A percentile compares a stretch with the other conserved stretches of the same genome.
phyloP scores from a whole-genome alignment of 2,888 invertebrate species.

The Petrolisthes cinctipes region DNA sequence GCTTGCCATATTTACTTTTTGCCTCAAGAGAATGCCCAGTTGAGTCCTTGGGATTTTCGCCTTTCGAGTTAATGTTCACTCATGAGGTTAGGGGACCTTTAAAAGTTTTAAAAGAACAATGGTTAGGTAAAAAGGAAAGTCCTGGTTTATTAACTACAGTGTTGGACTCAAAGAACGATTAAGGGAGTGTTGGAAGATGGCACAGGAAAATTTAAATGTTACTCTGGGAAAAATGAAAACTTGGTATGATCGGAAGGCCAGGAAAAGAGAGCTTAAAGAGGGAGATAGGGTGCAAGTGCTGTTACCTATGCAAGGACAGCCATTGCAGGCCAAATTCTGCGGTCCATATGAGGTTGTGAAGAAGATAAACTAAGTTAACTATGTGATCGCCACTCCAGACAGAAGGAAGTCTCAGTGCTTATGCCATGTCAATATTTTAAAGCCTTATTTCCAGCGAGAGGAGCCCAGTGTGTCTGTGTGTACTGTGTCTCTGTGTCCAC shows the following conservation, averaged over 20 bases:
- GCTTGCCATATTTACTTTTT: constrained; percentile 15
- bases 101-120: constrained; percentile 8
- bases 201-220: neutral
- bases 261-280: neutral
- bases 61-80: neutral
- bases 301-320: neutral
- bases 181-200: neutral
- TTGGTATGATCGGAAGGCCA: constrained; percentile 9
- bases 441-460: neutral
- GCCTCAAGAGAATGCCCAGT: constrained; percentile 3
- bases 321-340: neutral
- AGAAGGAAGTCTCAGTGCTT: neutral
- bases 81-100: constrained; percentile 32
- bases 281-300: constrained; percentile 7
- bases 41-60: constrained; percentile 18
- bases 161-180: neutral
- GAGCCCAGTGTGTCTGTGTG: too few species aligned
- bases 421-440: neutral
- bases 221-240: neutral
- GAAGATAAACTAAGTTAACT: neutral
- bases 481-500: too few species aligned
- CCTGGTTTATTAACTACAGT: neutral
- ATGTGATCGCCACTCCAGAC: constrained; percentile 3
- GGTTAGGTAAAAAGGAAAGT: neutral
- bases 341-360: constrained; percentile 1